Base-by-base conservation (phyloP, 2,888 invertebrate species). In the Parnassius apollo region DNA sequence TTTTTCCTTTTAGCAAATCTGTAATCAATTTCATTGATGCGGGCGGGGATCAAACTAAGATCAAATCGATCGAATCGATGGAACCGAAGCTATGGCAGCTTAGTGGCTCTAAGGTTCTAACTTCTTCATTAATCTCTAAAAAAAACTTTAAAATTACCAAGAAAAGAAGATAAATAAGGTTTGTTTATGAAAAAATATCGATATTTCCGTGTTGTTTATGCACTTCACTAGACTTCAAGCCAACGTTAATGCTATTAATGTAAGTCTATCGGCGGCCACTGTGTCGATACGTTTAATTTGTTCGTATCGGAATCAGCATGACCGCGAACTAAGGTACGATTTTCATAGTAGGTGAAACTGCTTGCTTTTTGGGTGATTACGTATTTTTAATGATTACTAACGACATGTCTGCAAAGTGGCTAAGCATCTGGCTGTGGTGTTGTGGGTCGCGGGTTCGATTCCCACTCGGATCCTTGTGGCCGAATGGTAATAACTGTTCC, bases 201-300 rank as follows among this genome's bases (percentile, higher is more conserved):
- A 68, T 62, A 65, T 56, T 57, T 50, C 61, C 18, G 45, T 8
- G 35, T 46, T 35, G 58, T 9, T 35, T 4, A 46, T 48, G 63
- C 70, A 60, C 87, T 73, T 72, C 86, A 75, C 86, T 88, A 83
- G 42, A 61, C 51, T 69, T 65, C 77, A 65, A 74, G 73, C 77
- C 75, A 55, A 77, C 81, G 81, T 77, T 91, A 91, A 91, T 91
- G 84, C 78, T 82, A 91, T 91, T 91, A 91, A 83, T 80, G 86
- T 89, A 88, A 86, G 87, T 83, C 84, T 74, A 73, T 74, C 79
- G 80, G 69, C 75, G 74, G 75, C 72, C 81, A 72, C 76, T 80
- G 79, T 78, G 80, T 82, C 81, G 80, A 83, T 84, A 82, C 81
- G 81, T 82, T 83, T 83, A 80, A 82, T 80, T 83, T 84, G 69